phyloP scores from a whole-genome alignment of 2,797 vertebrate species.

The Hypotaenidia philippensis region DNA sequence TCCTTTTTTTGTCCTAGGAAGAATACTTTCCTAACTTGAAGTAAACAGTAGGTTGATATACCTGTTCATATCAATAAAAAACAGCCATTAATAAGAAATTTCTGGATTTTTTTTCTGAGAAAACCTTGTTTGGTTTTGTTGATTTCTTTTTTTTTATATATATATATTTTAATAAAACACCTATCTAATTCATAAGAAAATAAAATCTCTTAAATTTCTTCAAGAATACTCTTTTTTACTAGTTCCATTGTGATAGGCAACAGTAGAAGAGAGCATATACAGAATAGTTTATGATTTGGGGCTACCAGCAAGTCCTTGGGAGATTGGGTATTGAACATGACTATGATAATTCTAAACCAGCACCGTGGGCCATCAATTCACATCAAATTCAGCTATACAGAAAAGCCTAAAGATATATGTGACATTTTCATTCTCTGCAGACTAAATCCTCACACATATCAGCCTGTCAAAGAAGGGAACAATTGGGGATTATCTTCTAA shows the following conservation, averaged over 20 bases:
- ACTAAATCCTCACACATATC: conserved; percentile 56
- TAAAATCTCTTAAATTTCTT: background rate
- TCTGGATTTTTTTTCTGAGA: background rate
- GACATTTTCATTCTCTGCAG: conserved; percentile 63
- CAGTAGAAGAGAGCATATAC: background rate
- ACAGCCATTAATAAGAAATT: background rate
- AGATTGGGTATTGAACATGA: conserved; percentile 60
- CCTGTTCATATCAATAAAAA: background rate
- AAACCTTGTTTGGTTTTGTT: background rate
- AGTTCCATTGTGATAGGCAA: background rate
- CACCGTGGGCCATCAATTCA: conserved; percentile 58
- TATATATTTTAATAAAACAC: background rate
- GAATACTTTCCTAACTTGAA: background rate
- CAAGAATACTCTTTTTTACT: background rate
- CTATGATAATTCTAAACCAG: conserved; percentile 58
- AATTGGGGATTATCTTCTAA: conserved; percentile 46
- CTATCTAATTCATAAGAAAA: background rate
- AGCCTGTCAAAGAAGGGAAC: conserved; percentile 38
- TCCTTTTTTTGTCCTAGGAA: background rate
- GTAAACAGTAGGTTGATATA: background rate
- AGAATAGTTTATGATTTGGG: conserved; percentile 49
- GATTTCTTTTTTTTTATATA: too few species aligned
- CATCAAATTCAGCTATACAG: conserved; percentile 62
- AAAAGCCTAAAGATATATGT: conserved; percentile 48
- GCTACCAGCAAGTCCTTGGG: conserved; percentile 46